Conservation (phyloP, 2,797 vertebrate genomes). For the Spheniscus humboldti region DNA sequence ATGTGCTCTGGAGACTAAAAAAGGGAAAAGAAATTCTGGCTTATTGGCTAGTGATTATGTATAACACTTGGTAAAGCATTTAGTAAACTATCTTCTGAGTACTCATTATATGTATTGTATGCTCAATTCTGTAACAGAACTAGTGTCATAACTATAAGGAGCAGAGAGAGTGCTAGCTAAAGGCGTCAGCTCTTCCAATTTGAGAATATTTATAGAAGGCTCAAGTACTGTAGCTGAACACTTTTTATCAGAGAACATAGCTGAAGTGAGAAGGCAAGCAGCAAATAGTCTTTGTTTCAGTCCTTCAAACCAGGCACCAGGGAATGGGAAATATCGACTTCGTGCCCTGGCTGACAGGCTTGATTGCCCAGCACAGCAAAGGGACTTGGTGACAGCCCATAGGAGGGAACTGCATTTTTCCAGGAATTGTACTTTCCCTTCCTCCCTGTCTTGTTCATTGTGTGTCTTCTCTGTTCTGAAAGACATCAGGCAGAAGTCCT, state of each 20-base stretch:
- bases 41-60: neutral
- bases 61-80: neutral
- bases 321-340: neutral
- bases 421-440: neutral
- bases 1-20: neutral
- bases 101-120: neutral
- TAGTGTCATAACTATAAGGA: neutral
- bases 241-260: neutral
- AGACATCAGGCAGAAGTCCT: neutral
- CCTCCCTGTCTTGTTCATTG: neutral
- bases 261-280: neutral
- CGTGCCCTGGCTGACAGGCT: neutral
- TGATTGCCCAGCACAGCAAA: neutral
- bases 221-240: neutral
- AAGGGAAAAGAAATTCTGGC: neutral
- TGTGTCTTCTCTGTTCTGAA: neutral
- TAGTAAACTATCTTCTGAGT: neutral
- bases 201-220: neutral
- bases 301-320: neutral
- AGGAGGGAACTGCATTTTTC: neutral
- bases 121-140: neutral
- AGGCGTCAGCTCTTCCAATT: neutral
- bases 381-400: neutral
- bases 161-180: neutral
- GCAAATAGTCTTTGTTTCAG: neutral